Conservation (phyloP, 2,888 invertebrate species). For the Lutraria lutraria region DNA sequence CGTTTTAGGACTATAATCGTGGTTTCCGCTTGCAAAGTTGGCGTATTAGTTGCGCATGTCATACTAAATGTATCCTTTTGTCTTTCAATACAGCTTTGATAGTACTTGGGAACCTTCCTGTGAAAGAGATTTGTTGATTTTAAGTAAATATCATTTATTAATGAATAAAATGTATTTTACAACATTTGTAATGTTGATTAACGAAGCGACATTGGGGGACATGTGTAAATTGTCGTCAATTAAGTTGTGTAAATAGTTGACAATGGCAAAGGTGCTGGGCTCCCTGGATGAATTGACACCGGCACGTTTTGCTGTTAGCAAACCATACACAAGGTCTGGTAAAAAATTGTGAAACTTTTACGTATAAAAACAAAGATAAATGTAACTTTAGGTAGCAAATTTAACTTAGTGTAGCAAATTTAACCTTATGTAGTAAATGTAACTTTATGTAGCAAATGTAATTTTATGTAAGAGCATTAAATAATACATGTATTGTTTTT, state of each 20-base stretch:
- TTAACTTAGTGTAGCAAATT: neutral
- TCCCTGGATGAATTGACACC: conserved; percentile 42
- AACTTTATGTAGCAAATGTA: no score
- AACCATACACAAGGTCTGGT: conserved; percentile 6
- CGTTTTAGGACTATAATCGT: neutral
- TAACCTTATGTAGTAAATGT: no score
- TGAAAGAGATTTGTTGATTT: conserved; percentile 40
- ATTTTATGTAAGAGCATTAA: no score
- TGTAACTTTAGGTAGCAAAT: neutral
- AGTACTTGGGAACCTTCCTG: neutral
- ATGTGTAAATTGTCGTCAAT: conserved; percentile 59
- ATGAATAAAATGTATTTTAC: conserved; percentile 55
- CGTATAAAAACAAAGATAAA: no score
- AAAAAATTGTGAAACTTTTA: neutral
- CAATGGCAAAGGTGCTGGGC: conserved; percentile 31
- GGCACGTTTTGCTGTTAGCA: conserved; percentile 43
- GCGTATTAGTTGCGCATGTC: conserved; percentile 24
- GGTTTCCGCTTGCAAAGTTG: conserved; percentile 29
- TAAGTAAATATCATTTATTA: conserved; percentile 49
- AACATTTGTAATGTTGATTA: conserved; percentile 53
- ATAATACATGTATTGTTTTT: no score
- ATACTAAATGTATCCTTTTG: conserved; percentile 41
- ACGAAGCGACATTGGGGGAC: conserved; percentile 42
- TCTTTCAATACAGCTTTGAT: conserved; percentile 6
- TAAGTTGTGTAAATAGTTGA: conserved; percentile 53